These are phyloP conservation scores for Lethocerus indicus DNA, from an alignment of 1,140 invertebrate genomes.

Conservation along the genomic window DNA sequence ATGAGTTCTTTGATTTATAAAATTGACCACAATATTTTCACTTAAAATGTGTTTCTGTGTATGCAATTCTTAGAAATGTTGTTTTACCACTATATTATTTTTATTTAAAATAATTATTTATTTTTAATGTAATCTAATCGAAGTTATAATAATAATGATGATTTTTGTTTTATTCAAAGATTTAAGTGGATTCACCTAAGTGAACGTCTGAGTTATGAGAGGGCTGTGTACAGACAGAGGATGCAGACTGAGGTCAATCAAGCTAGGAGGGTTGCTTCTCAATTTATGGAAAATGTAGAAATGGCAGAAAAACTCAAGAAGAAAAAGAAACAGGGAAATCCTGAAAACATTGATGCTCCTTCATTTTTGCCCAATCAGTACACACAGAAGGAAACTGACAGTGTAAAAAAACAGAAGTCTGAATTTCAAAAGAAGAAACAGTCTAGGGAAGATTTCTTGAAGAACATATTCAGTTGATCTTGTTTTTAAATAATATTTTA, in stretches of 20 bases:
- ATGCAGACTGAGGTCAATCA: conserved; percentile 75
- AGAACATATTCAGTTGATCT: conserved; percentile 2
- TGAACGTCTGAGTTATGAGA: conserved; percentile 83
- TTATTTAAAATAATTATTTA: no score
- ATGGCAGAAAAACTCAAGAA: conserved; percentile 16
- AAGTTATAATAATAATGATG: no score
- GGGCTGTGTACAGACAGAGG: conserved; percentile 70
- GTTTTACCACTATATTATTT: no score
- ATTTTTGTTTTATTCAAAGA: conserved; percentile 25
- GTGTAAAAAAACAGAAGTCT: conserved; percentile 12
- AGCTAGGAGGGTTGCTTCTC: conserved; percentile 64
- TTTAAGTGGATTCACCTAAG: conserved; percentile 94
- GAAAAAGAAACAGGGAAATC: conserved; percentile 2
- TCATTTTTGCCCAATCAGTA: neutral
- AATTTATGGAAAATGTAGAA: conserved; percentile 19
- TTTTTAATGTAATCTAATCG: no score
- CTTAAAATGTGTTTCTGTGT: no score
- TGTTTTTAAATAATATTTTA: neutral
- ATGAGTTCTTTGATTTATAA: no score
- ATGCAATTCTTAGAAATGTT: no score
- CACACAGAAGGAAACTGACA: conserved; percentile 13
- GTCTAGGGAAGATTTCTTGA: conserved; percentile 5
- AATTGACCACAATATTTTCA: no score
- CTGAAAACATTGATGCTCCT: neutral
- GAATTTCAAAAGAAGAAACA: conserved; percentile 4